phyloP scores from a whole-genome alignment of 2,888 invertebrate species.

The Apotomis turbidana region DNA sequence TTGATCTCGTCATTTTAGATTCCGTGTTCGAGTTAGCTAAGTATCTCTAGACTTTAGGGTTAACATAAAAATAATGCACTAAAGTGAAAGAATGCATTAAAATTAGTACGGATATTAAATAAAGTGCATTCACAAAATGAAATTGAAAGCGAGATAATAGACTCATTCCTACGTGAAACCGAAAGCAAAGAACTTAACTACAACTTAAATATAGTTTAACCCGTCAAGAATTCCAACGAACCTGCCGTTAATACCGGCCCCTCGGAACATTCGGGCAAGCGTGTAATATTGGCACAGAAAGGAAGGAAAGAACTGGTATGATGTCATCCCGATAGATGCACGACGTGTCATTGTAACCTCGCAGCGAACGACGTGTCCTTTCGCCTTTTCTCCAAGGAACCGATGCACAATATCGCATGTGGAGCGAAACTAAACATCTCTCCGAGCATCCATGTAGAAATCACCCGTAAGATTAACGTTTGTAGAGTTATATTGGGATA shows the following conservation, averaged over 20 bases:
- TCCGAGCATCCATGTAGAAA: neutral
- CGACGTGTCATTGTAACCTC: constrained; percentile 29
- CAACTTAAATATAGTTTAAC: neutral
- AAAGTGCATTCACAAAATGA: no score
- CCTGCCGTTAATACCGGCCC: neutral
- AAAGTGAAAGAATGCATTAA: no score
- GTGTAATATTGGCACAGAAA: neutral
- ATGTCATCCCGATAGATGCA: constrained; percentile 33
- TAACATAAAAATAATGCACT: no score
- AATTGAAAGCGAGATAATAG: no score
- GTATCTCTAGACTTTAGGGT: no score
- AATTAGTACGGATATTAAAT: no score
- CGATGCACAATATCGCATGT: constrained; percentile 40
- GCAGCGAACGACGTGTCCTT: constrained; percentile 40
- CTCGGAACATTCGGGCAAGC: constrained; percentile 15
- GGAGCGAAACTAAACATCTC: constrained; percentile 34
- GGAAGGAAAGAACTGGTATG: constrained; percentile 25
- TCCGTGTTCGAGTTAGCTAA: no score
- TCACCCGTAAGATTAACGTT: neutral
- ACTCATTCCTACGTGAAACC: neutral
- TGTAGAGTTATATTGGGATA: constrained; percentile 4
- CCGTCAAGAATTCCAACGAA: constrained; percentile 1
- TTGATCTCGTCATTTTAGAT: no score
- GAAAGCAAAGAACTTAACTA: constrained; percentile 4
- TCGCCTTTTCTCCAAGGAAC: constrained; percentile 44